Conservation (phyloP, 2,888 invertebrate species). For the Ichneumoninae sp. region DNA sequence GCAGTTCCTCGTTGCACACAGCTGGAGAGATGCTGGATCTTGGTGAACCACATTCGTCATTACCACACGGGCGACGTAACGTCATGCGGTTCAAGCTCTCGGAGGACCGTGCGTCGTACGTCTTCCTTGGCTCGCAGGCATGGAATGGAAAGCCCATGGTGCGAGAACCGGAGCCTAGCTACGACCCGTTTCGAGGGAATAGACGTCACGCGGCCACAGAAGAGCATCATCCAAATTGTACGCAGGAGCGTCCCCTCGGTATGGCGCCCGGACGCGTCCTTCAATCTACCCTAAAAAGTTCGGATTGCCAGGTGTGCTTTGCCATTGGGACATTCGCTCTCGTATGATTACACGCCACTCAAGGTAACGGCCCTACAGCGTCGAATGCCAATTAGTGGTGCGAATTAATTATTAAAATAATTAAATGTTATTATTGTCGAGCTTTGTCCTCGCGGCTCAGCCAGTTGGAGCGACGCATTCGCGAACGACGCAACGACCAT, state of each 20-base stretch:
- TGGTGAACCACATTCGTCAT: slow-evolving; percentile 72
- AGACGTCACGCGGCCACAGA: slow-evolving; percentile 38
- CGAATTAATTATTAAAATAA: too few species aligned
- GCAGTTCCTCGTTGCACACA: neutral
- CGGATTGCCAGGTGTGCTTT: slow-evolving; percentile 7
- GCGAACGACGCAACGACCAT: slow-evolving; percentile 23
- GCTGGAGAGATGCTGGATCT: slow-evolving; percentile 22
- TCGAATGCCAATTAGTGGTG: too few species aligned
- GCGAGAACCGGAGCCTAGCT: slow-evolving; percentile 32
- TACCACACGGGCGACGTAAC: slow-evolving; percentile 63
- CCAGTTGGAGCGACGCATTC: neutral
- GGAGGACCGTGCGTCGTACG: slow-evolving; percentile 66
- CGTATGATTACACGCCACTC: slow-evolving; percentile 4
- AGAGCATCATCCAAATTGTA: slow-evolving; percentile 46
- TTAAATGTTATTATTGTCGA: too few species aligned
- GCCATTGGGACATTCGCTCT: slow-evolving; percentile 4
- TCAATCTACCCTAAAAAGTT: slow-evolving; percentile 30
- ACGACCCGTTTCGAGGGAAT: slow-evolving; percentile 25
- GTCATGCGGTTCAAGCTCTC: slow-evolving; percentile 61
- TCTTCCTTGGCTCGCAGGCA: slow-evolving; percentile 73
- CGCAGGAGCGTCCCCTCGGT: slow-evolving; percentile 10
- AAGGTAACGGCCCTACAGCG: neutral
- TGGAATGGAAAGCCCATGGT: slow-evolving; percentile 64
- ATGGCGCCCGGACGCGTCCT: slow-evolving; percentile 11
- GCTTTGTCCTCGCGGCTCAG: neutral